Percentiles rank a stretch among this genome's conserved stretches.
phyloP scores from a whole-genome alignment of 2,888 invertebrate species.

The Leuctra nigra region DNA sequence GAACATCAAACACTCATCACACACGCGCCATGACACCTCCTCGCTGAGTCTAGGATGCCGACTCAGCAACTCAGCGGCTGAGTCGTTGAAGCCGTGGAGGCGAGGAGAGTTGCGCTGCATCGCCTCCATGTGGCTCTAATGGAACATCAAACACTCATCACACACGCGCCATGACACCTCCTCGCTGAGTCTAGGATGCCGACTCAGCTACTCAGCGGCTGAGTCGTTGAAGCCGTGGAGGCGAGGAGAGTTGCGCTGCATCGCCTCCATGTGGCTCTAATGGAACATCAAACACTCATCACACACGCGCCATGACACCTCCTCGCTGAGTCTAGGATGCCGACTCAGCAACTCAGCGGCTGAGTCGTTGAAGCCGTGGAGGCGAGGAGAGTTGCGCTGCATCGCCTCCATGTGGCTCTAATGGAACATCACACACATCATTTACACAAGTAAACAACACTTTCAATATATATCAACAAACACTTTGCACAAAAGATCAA shows the following conservation, averaged over 20 bases:
- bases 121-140: slow-evolving; percentile 69
- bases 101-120: slow-evolving; percentile 64
- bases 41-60: slow-evolving; percentile 55
- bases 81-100: slow-evolving; percentile 68
- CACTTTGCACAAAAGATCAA: too few species aligned
- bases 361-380: slow-evolving; percentile 71
- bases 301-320: slow-evolving; percentile 65
- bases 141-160: slow-evolving; percentile 31
- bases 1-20: slow-evolving; percentile 2
- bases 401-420: slow-evolving; percentile 73
- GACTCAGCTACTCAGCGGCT: slow-evolving; percentile 61
- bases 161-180: slow-evolving; percentile 66
- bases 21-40: slow-evolving; percentile 64
- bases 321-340: slow-evolving; percentile 54
- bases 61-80: slow-evolving; percentile 63
- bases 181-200: slow-evolving; percentile 54
- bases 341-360: slow-evolving; percentile 62
- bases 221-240: slow-evolving; percentile 72
- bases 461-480: too few species aligned
- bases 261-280: slow-evolving; percentile 69
- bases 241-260: slow-evolving; percentile 63
- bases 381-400: slow-evolving; percentile 61
- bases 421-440: too few species aligned
- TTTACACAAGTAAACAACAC: too few species aligned
- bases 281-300: slow-evolving; percentile 34